Base-by-base conservation (phyloP, 1,140 invertebrate species). In the Linepithema humile region DNA sequence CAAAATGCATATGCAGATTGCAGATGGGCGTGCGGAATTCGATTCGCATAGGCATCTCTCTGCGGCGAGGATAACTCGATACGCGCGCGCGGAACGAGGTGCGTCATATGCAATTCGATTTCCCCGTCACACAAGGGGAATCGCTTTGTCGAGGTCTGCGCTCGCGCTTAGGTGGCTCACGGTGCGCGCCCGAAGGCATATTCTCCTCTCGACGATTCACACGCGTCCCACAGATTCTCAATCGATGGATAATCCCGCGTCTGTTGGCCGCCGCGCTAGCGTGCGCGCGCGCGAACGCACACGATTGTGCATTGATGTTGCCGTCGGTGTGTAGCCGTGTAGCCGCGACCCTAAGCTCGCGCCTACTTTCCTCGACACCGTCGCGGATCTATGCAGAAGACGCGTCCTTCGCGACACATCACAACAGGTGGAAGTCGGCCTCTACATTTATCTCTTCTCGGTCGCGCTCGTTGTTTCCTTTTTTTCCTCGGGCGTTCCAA, bases 221-320 rank as follows among this genome's bases (percentile, higher is more conserved):
- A 92, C 91, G 90, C 90, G 84, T 85, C 90, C 88, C 87, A 90
- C 90, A 88, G 85, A 86, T 84, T 78, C 83, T 69, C 73, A 67
- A 84, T 78, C 83, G 50, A 86, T 55, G 85, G 45, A 86, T 88
- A 77, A 88, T 89, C 82, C 64, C 78, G 75, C 43, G 72, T 57
- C 35, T 40, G 9, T 48, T 3, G 65, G 64, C 40, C 26, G 50
- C 35, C 74, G 87, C 48, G 69, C 43, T 70, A 15, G 62, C 70
- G 62, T 84, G 50, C 55, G 73, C 53, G 32, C 83, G 40, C 74
- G 74, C 69, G 62, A 38, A 59, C 20, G 20, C n/a, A 38, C 20
- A 48, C 35, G 10, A 43, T 23, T 67, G 26, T 80, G 69, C 60
- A 43, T 57, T 20, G 70, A 45, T 43, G 40, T 23, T n/a, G n/a